phyloP scores from a whole-genome alignment of 2,888 invertebrate genomes.

The Alloplasta piceator region DNA sequence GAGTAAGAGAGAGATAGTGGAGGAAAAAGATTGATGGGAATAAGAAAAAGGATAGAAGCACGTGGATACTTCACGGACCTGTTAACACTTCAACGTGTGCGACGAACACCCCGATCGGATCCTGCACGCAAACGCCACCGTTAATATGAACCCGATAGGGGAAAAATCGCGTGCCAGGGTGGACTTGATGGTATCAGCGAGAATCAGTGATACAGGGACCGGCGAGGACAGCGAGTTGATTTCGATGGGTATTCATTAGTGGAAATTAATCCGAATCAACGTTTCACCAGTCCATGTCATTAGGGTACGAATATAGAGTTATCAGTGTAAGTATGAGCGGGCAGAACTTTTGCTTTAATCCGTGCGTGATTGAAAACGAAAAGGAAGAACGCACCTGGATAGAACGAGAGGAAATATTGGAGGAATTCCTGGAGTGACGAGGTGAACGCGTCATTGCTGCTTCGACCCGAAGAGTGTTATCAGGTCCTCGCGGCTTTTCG shows the following conservation, averaged over 20 bases:
- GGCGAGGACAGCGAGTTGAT: slow-evolving; percentile 26
- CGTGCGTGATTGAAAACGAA: background rate
- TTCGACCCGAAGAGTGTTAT: slow-evolving; percentile 5
- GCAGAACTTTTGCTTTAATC: background rate
- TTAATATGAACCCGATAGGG: slow-evolving; percentile 9
- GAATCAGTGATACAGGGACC: slow-evolving; percentile 13
- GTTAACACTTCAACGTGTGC: slow-evolving; percentile 46
- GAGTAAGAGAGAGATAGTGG: background rate
- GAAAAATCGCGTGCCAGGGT: slow-evolving; percentile 40
- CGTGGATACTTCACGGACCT: slow-evolving; percentile 29
- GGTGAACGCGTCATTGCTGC: slow-evolving; percentile 4
- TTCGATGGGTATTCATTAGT: slow-evolving; percentile 42
- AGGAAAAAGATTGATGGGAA: background rate
- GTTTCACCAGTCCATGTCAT: background rate
- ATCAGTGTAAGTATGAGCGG: background rate
- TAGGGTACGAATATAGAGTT: background rate
- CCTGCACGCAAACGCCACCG: slow-evolving; percentile 40
- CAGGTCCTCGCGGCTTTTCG: background rate
- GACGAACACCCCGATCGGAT: slow-evolving; percentile 40
- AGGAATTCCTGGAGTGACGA: slow-evolving; percentile 3
- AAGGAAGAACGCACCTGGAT: slow-evolving; percentile 30
- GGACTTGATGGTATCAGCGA: slow-evolving; percentile 30
- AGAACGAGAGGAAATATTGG: slow-evolving; percentile 23
- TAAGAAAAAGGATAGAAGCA: slow-evolving; percentile 5
- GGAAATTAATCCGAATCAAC: slow-evolving; percentile 40